Evolutionary conservation across 2,797 vertebrate genomes (phyloP).

Genomic region (Dipus sagitta): DNA sequence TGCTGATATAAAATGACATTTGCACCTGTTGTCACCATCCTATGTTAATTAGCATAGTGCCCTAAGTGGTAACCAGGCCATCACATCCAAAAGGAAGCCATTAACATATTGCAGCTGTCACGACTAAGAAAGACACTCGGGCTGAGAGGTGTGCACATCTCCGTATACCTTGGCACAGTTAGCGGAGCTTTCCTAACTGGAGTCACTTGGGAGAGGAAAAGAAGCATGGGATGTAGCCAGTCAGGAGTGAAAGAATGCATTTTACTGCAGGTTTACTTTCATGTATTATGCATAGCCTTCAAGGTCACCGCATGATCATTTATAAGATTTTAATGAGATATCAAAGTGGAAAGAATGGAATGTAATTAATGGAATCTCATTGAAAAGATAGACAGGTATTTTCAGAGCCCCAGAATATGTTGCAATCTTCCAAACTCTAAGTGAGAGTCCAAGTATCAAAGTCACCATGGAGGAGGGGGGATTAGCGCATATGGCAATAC

Average conservation of each 20-base stretch:
- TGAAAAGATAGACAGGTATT: conserved; percentile 86
- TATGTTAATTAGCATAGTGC: conserved; percentile 91
- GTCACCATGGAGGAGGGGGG: conserved; percentile 48
- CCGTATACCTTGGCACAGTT: conserved; percentile 89
- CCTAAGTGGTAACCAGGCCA: conserved; percentile 90
- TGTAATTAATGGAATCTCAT: conserved; percentile 91
- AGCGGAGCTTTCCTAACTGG: conserved; percentile 87
- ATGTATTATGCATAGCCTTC: conserved; percentile 93
- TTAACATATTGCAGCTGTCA: conserved; percentile 94
- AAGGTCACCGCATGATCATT: conserved; percentile 93
- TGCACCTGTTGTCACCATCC: conserved; percentile 92
- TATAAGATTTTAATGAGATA: conserved; percentile 94
- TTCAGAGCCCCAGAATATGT: conserved; percentile 79
- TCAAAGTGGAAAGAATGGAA: conserved; percentile 91
- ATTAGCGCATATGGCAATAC: conserved; percentile 65
- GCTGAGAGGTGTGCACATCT: conserved; percentile 87
- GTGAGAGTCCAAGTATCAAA: conserved; percentile 55
- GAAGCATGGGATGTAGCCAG: conserved; percentile 89
- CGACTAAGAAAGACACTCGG: conserved; percentile 88
- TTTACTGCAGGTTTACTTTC: conserved; percentile 93
- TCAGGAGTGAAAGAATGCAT: conserved; percentile 93
- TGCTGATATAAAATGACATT: conserved; percentile 90
- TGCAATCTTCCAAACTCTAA: conserved; percentile 81
- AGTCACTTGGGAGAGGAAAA: conserved; percentile 90
- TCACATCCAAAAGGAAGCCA: conserved; percentile 89